Base-by-base conservation (phyloP, 2,888 invertebrate genomes). In the Agonopterix alstromeriana region DNA sequence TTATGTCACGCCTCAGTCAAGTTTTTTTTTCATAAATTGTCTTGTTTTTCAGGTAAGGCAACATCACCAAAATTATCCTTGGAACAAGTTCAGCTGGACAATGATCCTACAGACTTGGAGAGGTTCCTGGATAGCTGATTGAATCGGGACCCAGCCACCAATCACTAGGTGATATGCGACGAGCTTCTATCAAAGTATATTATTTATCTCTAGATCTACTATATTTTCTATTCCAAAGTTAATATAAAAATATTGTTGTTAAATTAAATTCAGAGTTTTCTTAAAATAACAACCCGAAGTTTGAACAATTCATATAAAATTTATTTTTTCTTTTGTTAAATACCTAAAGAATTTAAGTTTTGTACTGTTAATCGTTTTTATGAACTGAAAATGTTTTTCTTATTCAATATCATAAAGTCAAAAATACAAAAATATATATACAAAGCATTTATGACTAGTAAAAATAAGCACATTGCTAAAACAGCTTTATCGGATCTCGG, bases 361-460 rank as follows among this genome's bases (percentile, higher is more conserved):
- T 63, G 61, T 63, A 66, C 53, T 58, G 57, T 61, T 58, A 60
- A 54, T 48, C 35, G 51, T 63, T 67, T 68, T 67, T 58, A 66
- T 67, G 61, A 77, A 77, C 73, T 73, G 73, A 74, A 81, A 73
- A 71, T 68, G 62, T 73, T 71, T 66, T 73, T 70, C 73, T 73
- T 77, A 65, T 57, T 69, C 60, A 73, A 58, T 60, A 73, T 68
- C 71, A 73, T 73, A 74, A 74, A 76, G 65, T 73, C 71, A 77
- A 79, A 77, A 79, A 78, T 75, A 77, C 71, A 77, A 77, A 75
- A 75, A 76, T 65, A 70, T 82, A 80, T 80, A 77, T 77, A 87
- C 79, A 85, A 85, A 85, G 69, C 69, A 74, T 84, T 82, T 81
- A 85, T 83, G 83, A 84, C 84, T 85, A 86, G 85, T 82, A 85